phyloP scores from a whole-genome alignment of 2,888 invertebrate genomes.

The Rhagium mordax region DNA sequence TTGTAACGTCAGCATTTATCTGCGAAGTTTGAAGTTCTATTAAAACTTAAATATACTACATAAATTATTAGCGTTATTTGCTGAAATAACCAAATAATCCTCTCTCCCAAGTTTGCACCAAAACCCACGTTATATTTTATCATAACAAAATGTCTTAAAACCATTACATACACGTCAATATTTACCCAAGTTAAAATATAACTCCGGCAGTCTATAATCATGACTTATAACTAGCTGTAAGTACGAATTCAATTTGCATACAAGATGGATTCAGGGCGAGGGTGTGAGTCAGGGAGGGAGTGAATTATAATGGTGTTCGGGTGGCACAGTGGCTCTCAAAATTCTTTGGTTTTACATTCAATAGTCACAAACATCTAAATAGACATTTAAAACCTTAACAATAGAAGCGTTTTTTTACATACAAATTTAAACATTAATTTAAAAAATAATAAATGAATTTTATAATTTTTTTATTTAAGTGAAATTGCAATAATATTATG shows the following conservation, averaged over 20 bases:
- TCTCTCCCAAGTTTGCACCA: slow-evolving; percentile 22
- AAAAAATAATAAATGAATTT: no score
- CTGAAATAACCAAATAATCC: slow-evolving; percentile 50
- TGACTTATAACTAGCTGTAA: slow-evolving; percentile 62
- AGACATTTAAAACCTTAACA: no score
- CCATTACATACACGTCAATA: slow-evolving; percentile 44
- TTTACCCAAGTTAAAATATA: slow-evolving; percentile 40
- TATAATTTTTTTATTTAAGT: no score
- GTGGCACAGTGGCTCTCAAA: slow-evolving; percentile 35
- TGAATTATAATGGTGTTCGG: slow-evolving; percentile 42
- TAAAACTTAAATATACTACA: slow-evolving; percentile 51
- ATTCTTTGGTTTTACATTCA: not conserved
- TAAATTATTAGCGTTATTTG: slow-evolving; percentile 51
- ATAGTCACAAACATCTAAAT: no score
- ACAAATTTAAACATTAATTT: no score
- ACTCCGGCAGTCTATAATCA: slow-evolving; percentile 42
- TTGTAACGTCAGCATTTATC: slow-evolving; percentile 48
- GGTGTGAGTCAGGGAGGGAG: slow-evolving; percentile 41
- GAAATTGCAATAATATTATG: no score
- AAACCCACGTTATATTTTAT: slow-evolving; percentile 34
- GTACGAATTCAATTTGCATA: slow-evolving; percentile 66
- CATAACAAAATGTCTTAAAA: slow-evolving; percentile 40
- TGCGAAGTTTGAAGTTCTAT: slow-evolving; percentile 49
- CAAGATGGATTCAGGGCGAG: slow-evolving; percentile 57
- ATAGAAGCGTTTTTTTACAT: no score